Evolutionary conservation across 2,113 vertebrate genomes (phyloP).

Genomic region (Sterna hirundo): DNA sequence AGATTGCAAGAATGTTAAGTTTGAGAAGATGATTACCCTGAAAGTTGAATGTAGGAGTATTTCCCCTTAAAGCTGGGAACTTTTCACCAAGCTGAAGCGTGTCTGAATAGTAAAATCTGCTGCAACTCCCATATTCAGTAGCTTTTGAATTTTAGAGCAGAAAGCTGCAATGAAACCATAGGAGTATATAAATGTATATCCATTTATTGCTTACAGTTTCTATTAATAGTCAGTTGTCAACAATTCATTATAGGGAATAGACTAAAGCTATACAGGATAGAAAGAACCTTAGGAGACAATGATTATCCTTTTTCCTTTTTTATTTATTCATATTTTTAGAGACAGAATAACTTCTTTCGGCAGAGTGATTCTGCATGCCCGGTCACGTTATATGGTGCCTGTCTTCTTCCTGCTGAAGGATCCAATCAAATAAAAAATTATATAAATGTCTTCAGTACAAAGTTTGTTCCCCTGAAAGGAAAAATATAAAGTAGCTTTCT

Average conservation of each 20-base stretch:
- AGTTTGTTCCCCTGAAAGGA: background rate
- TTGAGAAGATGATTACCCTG: background rate
- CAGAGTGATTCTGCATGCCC: background rate
- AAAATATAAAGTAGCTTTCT: background rate
- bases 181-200: background rate
- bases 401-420: background rate
- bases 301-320: background rate
- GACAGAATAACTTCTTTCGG: background rate
- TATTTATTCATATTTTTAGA: background rate
- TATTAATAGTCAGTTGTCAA: background rate
- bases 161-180: background rate
- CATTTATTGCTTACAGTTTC: background rate
- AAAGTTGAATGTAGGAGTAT: background rate
- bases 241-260: background rate
- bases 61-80: background rate
- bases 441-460: background rate
- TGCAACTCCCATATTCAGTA: background rate
- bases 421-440: background rate
- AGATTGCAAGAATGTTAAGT: background rate
- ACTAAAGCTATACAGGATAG: background rate
- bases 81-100: background rate
- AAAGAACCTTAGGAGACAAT: background rate
- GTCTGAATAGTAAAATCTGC: background rate
- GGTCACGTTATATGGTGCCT: background rate
- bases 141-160: background rate